These are phyloP conservation scores for Gopherus evgoodei DNA, from an alignment of 2,113 vertebrate species.

Conservation along the genomic window DNA sequence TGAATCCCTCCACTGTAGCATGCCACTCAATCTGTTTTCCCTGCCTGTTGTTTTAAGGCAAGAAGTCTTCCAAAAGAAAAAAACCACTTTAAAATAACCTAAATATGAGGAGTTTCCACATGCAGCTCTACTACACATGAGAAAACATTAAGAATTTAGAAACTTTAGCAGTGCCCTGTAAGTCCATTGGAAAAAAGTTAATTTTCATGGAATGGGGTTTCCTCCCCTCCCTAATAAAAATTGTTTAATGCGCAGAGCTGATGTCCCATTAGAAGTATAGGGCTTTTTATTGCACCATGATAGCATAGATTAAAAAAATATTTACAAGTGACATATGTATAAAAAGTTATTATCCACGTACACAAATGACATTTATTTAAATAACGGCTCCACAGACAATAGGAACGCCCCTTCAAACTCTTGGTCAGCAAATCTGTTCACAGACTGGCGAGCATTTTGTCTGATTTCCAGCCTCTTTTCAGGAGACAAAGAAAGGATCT, in stretches of 20 bases:
- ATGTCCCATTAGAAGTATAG: neutral
- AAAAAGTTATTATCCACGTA: conserved; percentile 1
- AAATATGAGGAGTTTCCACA: neutral
- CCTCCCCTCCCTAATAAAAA: neutral
- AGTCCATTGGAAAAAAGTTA: neutral
- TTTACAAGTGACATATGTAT: neutral
- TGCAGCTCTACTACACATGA: neutral
- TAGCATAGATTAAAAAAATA: conserved; percentile 21
- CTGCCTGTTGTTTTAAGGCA: too few relatives aligned
- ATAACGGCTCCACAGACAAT: conserved; percentile 82
- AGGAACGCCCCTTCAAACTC: conserved; percentile 92
- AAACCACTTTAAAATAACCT: neutral
- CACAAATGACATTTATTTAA: conserved; percentile 61
- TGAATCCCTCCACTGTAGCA: neutral
- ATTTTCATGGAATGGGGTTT: neutral
- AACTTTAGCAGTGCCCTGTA: neutral
- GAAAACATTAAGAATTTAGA: neutral
- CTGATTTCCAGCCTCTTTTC: conserved; percentile 82
- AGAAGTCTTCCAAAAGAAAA: neutral
- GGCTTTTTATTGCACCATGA: conserved; percentile 33
- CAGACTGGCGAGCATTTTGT: conserved; percentile 86
- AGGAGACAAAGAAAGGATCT: conserved; percentile 85
- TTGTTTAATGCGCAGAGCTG: neutral
- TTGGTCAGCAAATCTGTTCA: conserved; percentile 90
- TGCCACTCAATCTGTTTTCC: neutral